These are phyloP conservation scores for Hippocampus barbouri DNA, from an alignment of 2,113 vertebrate species.

Conservation along the genomic window DNA sequence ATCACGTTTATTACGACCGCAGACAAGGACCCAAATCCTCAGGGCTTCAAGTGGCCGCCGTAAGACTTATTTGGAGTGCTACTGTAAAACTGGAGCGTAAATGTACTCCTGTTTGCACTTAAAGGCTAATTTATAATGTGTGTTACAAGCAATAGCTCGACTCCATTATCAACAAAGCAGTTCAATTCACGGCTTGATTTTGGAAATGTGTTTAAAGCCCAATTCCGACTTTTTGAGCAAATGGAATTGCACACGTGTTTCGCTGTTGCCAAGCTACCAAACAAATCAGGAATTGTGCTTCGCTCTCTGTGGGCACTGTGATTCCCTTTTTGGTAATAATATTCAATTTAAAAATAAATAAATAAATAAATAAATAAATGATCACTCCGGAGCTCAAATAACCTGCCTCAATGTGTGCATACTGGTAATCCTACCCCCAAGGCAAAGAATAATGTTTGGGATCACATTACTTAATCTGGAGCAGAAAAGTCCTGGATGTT, in stretches of 20 bases:
- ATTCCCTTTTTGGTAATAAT: too few species aligned
- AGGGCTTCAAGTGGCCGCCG: conserved; percentile 10
- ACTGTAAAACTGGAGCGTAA: conserved; percentile 40
- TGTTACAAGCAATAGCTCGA: conserved; percentile 11
- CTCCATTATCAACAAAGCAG: conserved; percentile 2
- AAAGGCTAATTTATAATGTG: conserved; percentile 41
- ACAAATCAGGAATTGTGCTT: background rate
- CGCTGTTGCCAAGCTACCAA: conserved; percentile 33
- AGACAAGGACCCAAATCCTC: conserved; percentile 10
- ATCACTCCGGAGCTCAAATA: too few species aligned
- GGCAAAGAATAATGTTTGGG: too few species aligned
- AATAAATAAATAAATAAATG: too few species aligned
- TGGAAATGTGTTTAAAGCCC: background rate
- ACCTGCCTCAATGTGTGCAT: too few species aligned
- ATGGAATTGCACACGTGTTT: conserved; percentile 3
- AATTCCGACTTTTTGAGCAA: background rate
- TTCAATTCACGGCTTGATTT: background rate
- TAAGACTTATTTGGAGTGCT: conserved; percentile 37
- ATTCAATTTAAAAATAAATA: too few species aligned
- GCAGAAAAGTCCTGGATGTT: conserved; percentile 27
- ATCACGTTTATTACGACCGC: conserved; percentile 58
- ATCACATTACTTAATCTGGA: conserved; percentile 48
- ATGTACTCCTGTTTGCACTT: conserved; percentile 35
- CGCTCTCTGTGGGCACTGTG: too few species aligned
- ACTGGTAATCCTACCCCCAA: too few species aligned